phyloP scores from a whole-genome alignment of 2,888 invertebrate genomes.

The Ochlodes sylvanus region DNA sequence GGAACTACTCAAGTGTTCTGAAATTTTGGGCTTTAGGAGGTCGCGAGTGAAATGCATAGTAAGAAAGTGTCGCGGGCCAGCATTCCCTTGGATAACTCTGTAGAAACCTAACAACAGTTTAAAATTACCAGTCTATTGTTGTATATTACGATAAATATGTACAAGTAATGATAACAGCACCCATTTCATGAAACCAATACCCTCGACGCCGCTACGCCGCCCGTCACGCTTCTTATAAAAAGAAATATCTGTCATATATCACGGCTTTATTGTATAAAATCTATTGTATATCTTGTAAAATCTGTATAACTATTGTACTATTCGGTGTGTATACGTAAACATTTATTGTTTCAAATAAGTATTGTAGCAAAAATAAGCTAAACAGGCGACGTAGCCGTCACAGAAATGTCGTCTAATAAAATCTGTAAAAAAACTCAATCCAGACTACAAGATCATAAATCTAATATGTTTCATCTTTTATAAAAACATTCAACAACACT shows the following conservation, averaged over 20 bases:
- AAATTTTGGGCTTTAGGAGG: neutral
- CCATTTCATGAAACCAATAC: conserved; percentile 76
- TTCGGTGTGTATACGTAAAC: conserved; percentile 66
- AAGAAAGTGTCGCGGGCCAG: conserved; percentile 17
- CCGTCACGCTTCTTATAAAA: conserved; percentile 64
- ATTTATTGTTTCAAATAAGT: conserved; percentile 73
- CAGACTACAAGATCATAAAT: conserved; percentile 84
- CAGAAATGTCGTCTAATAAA: conserved; percentile 75
- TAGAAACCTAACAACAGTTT: conserved; percentile 83
- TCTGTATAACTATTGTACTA: conserved; percentile 72
- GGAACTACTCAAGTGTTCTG: neutral
- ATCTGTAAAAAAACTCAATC: conserved; percentile 82
- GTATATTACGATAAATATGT: conserved; percentile 83
- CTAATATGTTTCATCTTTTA: conserved; percentile 82
- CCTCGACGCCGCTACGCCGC: conserved; percentile 60
- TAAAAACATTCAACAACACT: conserved; percentile 84
- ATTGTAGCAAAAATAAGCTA: conserved; percentile 79
- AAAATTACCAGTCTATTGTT: conserved; percentile 84
- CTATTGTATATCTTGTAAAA: conserved; percentile 69
- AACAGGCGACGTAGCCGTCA: conserved; percentile 66
- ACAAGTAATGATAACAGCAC: conserved; percentile 83
- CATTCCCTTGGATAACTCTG: conserved; percentile 73
- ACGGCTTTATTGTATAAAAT: conserved; percentile 74
- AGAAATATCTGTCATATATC: conserved; percentile 71
- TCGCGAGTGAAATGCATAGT: neutral